Conservation (phyloP, 2,113 vertebrate species). For the Ammodytes dubius region DNA sequence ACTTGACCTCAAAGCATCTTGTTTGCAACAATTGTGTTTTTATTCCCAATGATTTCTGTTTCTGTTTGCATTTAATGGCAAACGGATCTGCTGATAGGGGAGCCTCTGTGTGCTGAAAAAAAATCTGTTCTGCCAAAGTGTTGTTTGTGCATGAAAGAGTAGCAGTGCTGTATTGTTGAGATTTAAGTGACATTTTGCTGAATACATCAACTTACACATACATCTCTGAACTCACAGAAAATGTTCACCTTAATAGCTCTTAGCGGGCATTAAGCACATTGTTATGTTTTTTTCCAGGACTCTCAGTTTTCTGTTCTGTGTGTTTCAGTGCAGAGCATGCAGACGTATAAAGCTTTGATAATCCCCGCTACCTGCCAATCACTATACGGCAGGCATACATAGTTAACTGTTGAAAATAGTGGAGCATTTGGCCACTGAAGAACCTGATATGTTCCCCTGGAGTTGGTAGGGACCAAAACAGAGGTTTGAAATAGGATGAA, state of each 20-base stretch:
- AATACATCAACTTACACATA: not conserved
- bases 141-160: slow-evolving; percentile 5
- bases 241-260: not conserved
- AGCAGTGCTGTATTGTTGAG: slow-evolving; percentile 8
- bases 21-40: slow-evolving; percentile 36
- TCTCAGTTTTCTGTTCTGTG: not conserved
- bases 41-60: slow-evolving; percentile 19
- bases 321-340: not conserved
- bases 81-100: slow-evolving; percentile 14
- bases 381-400: not conserved
- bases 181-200: slow-evolving; percentile 10
- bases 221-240: not conserved
- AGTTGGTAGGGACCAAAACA: not conserved
- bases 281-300: not conserved
- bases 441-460: not conserved
- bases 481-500: not conserved
- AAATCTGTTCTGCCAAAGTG: slow-evolving; percentile 26
- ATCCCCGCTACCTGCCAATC: not conserved
- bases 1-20: slow-evolving; percentile 32
- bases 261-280: not conserved
- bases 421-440: not conserved
- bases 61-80: slow-evolving; percentile 8
- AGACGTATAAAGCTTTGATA: not conserved
- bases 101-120: slow-evolving; percentile 21
- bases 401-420: not conserved